These are phyloP conservation scores for Garra rufa DNA, from an alignment of 2,113 vertebrate species.

Conservation along the genomic window DNA sequence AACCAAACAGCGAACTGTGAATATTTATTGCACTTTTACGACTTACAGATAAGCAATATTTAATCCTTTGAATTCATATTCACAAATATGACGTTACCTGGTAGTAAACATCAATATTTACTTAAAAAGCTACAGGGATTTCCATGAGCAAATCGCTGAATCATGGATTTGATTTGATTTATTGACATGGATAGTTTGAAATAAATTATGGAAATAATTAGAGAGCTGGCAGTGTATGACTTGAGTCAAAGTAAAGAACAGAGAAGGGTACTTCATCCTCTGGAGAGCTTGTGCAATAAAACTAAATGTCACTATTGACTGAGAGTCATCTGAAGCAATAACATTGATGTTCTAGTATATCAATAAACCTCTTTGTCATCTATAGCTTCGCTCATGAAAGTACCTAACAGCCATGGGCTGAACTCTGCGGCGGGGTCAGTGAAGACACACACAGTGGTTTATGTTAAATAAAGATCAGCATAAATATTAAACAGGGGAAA, in stretches of 20 bases:
- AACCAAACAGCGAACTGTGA: background rate
- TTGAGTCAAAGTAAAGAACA: background rate
- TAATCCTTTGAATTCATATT: background rate
- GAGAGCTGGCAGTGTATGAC: background rate
- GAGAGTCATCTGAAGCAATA: conserved; percentile 1
- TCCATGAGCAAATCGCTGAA: background rate
- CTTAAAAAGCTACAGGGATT: background rate
- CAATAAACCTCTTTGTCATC: conserved; percentile 2
- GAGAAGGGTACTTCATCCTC: background rate
- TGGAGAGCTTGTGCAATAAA: conserved; percentile 6
- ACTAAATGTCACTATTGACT: conserved; percentile 10
- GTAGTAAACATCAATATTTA: background rate
- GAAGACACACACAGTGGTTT: background rate
- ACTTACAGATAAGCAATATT: background rate
- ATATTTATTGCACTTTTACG: no score
- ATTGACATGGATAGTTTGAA: background rate
- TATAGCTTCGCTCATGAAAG: background rate
- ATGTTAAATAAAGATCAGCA: background rate
- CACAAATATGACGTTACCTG: background rate
- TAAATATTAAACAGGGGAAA: background rate
- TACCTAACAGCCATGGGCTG: background rate
- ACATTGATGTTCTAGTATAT: conserved; percentile 1
- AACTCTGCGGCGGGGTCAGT: background rate
- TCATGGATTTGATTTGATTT: background rate
- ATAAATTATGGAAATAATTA: background rate